Evolutionary conservation across 2,888 invertebrate species (phyloP).

Genomic region (Eristalinus sepulchralis): DNA sequence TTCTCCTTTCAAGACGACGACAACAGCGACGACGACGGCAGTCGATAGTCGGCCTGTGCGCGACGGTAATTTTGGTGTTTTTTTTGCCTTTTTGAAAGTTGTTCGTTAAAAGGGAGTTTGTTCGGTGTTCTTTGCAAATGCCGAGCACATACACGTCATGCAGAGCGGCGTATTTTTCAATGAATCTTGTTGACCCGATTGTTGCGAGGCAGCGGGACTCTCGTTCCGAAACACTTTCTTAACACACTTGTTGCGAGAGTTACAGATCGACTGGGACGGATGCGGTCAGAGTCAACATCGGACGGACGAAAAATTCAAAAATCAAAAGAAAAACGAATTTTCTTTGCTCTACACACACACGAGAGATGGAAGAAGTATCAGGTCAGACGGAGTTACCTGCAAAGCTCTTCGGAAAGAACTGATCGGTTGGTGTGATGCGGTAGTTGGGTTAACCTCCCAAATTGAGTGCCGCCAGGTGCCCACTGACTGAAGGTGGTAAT

Average conservation of each 20-base stretch:
- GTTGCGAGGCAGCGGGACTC: not conserved
- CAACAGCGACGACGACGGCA: not conserved
- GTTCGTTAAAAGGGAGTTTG: not conserved
- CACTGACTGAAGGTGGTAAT: constrained; percentile 10
- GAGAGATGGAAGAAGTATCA: constrained; percentile 27
- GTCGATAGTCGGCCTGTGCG: not conserved
- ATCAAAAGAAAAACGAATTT: not conserved
- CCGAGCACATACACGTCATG: not conserved
- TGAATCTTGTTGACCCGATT: not conserved
- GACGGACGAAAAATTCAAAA: not conserved
- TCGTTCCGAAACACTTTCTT: not conserved
- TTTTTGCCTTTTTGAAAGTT: constrained; percentile 28
- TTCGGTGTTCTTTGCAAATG: not conserved
- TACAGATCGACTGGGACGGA: not conserved
- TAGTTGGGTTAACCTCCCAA: constrained; percentile 67
- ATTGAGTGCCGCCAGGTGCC: constrained; percentile 54
- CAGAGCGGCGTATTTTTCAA: not conserved
- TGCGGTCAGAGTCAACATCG: not conserved
- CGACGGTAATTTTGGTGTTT: not conserved
- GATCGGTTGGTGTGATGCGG: constrained; percentile 64
- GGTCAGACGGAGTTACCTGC: constrained; percentile 56
- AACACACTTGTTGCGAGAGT: not conserved
- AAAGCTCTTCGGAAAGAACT: constrained; percentile 71
- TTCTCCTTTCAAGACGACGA: constrained; percentile 12
- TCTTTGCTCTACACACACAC: constrained; percentile 12